Conservation (phyloP, 2,888 invertebrate species). For the Apeira syringaria region DNA sequence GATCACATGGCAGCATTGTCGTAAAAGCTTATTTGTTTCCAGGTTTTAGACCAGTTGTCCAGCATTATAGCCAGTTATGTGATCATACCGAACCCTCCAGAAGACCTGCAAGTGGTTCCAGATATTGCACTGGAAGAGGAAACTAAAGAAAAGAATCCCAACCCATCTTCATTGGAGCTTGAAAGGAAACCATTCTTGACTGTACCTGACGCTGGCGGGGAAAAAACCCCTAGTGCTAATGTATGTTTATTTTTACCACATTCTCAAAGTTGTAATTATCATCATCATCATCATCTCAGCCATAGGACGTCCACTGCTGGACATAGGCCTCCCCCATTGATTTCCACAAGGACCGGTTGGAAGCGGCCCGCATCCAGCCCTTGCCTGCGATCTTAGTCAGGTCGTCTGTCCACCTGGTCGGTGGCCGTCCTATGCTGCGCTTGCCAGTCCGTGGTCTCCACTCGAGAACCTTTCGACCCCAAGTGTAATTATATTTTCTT, state of each 20-base stretch:
- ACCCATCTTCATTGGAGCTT: slow-evolving; percentile 43
- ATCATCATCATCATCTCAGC: no score
- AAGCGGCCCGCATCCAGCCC: no score
- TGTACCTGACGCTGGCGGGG: slow-evolving; percentile 50
- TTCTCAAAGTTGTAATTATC: no score
- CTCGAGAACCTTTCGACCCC: no score
- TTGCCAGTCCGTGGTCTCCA: no score
- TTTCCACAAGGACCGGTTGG: no score
- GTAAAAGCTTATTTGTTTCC: slow-evolving; percentile 7
- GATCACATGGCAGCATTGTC: background rate
- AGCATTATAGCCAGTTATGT: slow-evolving; percentile 83
- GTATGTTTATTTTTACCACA: slow-evolving; percentile 57
- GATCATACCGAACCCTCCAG: slow-evolving; percentile 66
- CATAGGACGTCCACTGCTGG: no score
- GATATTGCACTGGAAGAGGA: slow-evolving; percentile 71
- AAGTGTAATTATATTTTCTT: no score
- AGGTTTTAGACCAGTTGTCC: slow-evolving; percentile 83
- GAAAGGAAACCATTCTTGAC: slow-evolving; percentile 55
- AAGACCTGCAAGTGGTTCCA: slow-evolving; percentile 83
- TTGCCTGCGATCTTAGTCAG: no score
- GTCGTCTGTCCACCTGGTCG: no score
- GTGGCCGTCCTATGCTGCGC: no score
- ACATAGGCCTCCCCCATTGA: no score
- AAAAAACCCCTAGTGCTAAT: slow-evolving; percentile 52
- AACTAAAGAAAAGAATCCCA: slow-evolving; percentile 43